phyloP scores from a whole-genome alignment of 2,888 invertebrate species.

The Pristionchus maxplancki region DNA sequence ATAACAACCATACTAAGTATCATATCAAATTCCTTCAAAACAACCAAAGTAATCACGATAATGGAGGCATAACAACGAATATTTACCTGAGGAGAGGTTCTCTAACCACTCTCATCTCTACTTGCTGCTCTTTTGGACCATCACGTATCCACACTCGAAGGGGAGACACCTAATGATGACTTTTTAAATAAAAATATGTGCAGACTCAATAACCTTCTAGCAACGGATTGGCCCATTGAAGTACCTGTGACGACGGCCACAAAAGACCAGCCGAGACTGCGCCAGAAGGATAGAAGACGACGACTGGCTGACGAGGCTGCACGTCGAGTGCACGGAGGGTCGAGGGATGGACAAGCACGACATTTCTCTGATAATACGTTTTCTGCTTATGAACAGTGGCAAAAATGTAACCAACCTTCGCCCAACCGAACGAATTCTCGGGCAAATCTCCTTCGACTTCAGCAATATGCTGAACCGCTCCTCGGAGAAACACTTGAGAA shows the following conservation, averaged over 20 bases:
- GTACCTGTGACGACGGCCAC: conserved; percentile 63
- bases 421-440: conserved; percentile 49
- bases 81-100: conserved; percentile 11
- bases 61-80: not conserved
- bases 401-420: conserved; percentile 19
- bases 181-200: too few relatives aligned
- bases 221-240: not conserved
- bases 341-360: conserved; percentile 64
- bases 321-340: conserved; percentile 65
- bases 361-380: conserved; percentile 48
- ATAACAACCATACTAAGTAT: not conserved
- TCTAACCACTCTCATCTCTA: conserved; percentile 5
- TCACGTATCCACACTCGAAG: conserved; percentile 22
- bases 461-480: conserved; percentile 46
- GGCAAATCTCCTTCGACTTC: conserved; percentile 43
- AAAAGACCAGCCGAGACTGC: conserved; percentile 48
- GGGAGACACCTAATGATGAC: conserved; percentile 15
- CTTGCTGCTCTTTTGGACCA: conserved; percentile 38
- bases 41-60: too few relatives aligned
- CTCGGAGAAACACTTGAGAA: conserved; percentile 18
- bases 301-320: conserved; percentile 61
- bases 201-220: conserved; percentile 14
- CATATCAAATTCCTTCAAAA: not conserved
- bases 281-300: conserved; percentile 51
- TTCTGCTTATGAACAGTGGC: not conserved